Evolutionary conservation across 2,888 invertebrate genomes (phyloP).

Genomic region (Philonicus albiceps): DNA sequence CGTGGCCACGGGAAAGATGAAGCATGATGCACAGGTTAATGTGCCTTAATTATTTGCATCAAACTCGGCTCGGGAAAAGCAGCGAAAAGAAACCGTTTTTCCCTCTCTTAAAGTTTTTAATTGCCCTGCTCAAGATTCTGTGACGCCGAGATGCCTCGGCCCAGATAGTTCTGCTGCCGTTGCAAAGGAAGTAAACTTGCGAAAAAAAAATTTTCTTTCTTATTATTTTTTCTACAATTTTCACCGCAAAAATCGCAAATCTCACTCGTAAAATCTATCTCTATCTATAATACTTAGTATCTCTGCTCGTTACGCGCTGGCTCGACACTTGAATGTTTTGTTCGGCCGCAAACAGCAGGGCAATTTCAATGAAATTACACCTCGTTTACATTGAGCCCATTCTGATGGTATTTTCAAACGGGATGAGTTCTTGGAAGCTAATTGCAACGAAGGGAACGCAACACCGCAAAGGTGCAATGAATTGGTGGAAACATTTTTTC

Average conservation of each 20-base stretch:
- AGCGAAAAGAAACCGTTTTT: neutral
- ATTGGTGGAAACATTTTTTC: conserved; percentile 11
- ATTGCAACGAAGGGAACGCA: conserved; percentile 15
- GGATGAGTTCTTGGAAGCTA: neutral
- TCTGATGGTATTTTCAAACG: conserved; percentile 16
- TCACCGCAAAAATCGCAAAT: conserved; percentile 15
- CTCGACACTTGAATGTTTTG: neutral
- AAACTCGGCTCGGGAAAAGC: neutral
- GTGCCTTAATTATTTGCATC: conserved; percentile 38
- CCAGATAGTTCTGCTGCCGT: conserved; percentile 41
- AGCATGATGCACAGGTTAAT: conserved; percentile 26
- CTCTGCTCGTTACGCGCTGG: neutral
- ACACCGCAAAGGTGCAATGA: conserved; percentile 1
- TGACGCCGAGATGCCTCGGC: conserved; percentile 48
- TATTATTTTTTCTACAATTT: neutral
- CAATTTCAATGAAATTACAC: conserved; percentile 9
- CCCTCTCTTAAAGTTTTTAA: conserved; percentile 1
- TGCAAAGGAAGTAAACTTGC: neutral
- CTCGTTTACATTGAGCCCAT: neutral
- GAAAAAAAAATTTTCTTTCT: neutral
- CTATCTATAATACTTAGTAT: too few species aligned
- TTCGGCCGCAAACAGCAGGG: conserved; percentile 1
- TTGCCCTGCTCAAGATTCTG: conserved; percentile 47
- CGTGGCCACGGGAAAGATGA: conserved; percentile 3
- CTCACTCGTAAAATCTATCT: neutral